Evolutionary conservation across 1,140 invertebrate genomes (phyloP).

Genomic region (Carcinoscorpius rotundicauda): DNA sequence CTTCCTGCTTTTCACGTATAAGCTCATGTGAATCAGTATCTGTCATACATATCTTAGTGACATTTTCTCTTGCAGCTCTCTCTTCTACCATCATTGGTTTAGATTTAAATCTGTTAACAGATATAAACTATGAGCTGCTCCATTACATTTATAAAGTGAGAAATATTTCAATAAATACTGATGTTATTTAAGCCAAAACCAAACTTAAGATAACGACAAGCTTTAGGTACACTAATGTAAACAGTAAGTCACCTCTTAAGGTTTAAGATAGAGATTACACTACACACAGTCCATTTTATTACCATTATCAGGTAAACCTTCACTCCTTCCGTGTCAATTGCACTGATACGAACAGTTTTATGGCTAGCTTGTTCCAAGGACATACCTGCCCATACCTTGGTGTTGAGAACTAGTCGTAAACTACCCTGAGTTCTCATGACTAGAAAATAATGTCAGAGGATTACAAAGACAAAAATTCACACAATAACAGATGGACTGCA

Average conservation of each 20-base stretch:
- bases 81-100: too few relatives aligned
- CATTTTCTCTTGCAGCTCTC: too few relatives aligned
- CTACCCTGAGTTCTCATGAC: slow-evolving; percentile 78
- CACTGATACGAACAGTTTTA: slow-evolving; percentile 78
- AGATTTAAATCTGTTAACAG: too few relatives aligned
- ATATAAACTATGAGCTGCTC: not conserved
- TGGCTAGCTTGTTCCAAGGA: slow-evolving; percentile 67
- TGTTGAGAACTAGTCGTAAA: slow-evolving; percentile 79
- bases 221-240: not conserved
- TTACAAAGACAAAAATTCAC: too few relatives aligned
- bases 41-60: too few relatives aligned
- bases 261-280: too few relatives aligned
- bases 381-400: slow-evolving; percentile 88
- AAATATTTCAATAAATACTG: not conserved
- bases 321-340: slow-evolving; percentile 66
- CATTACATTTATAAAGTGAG: not conserved
- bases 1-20: too few relatives aligned
- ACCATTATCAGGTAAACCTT: slow-evolving; percentile 76
- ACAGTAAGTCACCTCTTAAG: not conserved
- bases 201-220: not conserved
- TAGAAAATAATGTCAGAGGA: slow-evolving; percentile 15
- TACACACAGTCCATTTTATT: slow-evolving; percentile 18
- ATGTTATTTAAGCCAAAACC: not conserved
- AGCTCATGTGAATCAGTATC: too few relatives aligned
- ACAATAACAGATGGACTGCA: too few relatives aligned